These are phyloP conservation scores for Scrobipalpa costella DNA, from an alignment of 2,888 invertebrate species.

Conservation along the genomic window DNA sequence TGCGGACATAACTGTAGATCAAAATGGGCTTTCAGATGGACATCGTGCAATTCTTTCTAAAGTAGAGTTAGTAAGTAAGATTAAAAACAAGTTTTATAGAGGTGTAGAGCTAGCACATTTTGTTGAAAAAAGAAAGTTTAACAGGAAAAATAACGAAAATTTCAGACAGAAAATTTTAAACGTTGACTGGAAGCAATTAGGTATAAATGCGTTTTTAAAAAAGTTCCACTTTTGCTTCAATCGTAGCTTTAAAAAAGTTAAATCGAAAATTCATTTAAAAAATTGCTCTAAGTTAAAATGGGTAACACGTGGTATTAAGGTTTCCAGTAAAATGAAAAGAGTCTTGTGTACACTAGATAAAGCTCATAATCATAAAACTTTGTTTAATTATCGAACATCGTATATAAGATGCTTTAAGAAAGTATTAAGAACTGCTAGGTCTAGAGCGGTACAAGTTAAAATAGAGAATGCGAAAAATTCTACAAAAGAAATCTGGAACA, in stretches of 20 bases:
- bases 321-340: slow-evolving; percentile 5
- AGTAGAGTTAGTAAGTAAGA: neutral
- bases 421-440: neutral
- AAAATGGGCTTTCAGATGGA: neutral
- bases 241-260: neutral
- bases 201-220: neutral
- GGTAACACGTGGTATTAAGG: neutral
- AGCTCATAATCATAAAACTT: too few species aligned
- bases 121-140: neutral
- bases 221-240: neutral
- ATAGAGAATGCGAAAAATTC: neutral
- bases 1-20: neutral
- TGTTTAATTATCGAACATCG: neutral
- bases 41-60: neutral
- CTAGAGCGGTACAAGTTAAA: neutral
- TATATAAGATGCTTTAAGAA: neutral
- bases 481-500: neutral
- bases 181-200: neutral
- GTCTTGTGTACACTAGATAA: neutral
- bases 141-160: neutral
- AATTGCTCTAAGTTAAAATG: neutral
- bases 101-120: neutral
- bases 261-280: neutral
- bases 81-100: too few species aligned
- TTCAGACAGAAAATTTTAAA: neutral